Conservation (phyloP, 2,888 invertebrate species). For the Volucella bombylans region DNA sequence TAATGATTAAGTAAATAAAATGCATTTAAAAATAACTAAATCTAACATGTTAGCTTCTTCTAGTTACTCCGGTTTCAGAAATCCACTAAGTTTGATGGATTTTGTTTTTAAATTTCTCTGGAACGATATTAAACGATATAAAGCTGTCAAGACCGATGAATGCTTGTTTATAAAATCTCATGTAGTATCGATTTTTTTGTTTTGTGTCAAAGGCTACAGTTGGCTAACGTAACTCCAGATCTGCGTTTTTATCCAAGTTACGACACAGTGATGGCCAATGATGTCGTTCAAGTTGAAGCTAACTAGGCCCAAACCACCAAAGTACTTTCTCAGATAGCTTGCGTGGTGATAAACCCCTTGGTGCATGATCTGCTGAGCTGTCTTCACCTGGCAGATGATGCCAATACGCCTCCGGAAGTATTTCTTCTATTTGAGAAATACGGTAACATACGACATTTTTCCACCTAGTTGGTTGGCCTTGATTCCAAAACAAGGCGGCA, state of each 20-base stretch:
- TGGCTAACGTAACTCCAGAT: conserved; percentile 12
- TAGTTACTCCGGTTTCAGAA: no score
- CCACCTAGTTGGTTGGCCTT: no score
- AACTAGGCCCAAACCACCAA: conserved; percentile 22
- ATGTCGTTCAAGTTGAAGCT: neutral
- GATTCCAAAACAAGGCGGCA: no score
- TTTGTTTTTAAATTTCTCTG: no score
- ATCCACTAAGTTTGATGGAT: no score
- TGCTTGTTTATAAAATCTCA: conserved; percentile 28
- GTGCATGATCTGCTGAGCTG: conserved; percentile 13
- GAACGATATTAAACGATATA: no score
- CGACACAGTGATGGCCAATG: conserved; percentile 2
- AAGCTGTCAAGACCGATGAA: neutral
- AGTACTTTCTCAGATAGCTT: conserved; percentile 5
- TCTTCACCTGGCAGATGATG: neutral
- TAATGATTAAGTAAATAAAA: no score
- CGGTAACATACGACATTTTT: no score
- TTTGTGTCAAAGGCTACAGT: neutral
- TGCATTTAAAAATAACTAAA: no score
- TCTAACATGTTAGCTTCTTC: no score
- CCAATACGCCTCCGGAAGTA: no score
- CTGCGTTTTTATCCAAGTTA: neutral
- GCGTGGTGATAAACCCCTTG: conserved; percentile 3
- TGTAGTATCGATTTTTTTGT: neutral
- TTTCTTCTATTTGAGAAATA: no score